Evolutionary conservation across 1,140 invertebrate species (phyloP).

Genomic region (Aphaenogaster ashmeadi): DNA sequence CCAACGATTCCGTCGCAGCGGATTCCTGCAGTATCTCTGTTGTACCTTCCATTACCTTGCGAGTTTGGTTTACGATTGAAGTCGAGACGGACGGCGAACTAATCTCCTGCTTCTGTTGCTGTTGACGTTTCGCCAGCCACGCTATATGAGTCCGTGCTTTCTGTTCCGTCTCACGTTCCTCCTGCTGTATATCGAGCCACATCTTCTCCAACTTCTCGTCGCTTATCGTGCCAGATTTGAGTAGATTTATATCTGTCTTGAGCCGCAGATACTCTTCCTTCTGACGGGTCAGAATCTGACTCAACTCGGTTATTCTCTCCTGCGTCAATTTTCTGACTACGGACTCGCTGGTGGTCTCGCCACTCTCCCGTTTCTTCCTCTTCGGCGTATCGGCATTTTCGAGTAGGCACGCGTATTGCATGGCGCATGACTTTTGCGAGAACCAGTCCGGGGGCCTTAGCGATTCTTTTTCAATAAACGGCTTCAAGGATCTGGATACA

Average conservation of each 20-base stretch:
- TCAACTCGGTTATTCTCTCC: slow-evolving; percentile 93
- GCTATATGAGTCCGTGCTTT: slow-evolving; percentile 89
- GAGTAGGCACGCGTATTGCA: slow-evolving; percentile 94
- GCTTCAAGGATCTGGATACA: slow-evolving; percentile 93
- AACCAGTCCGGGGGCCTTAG: slow-evolving; percentile 94
- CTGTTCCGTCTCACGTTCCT: slow-evolving; percentile 90
- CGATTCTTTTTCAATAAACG: slow-evolving; percentile 90
- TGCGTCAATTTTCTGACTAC: slow-evolving; percentile 93
- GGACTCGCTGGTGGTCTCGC: slow-evolving; percentile 93
- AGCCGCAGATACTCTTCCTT: slow-evolving; percentile 91
- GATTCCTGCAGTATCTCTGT: slow-evolving; percentile 54
- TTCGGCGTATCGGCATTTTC: slow-evolving; percentile 96
- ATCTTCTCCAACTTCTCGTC: slow-evolving; percentile 92
- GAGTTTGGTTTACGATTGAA: slow-evolving; percentile 45
- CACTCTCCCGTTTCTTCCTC: slow-evolving; percentile 93
- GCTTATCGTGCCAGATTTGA: slow-evolving; percentile 87
- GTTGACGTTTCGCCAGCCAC: slow-evolving; percentile 91
- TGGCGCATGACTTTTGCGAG: slow-evolving; percentile 96
- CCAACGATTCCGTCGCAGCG: slow-evolving; percentile 54
- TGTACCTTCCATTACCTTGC: slow-evolving; percentile 77
- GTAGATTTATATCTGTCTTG: slow-evolving; percentile 89
- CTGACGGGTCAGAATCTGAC: slow-evolving; percentile 90
- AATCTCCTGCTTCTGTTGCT: slow-evolving; percentile 82
- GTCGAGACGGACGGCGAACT: slow-evolving; percentile 39
- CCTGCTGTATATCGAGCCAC: slow-evolving; percentile 91